Conservation (phyloP, 2,888 invertebrate species). For the Lysandra coridon region DNA sequence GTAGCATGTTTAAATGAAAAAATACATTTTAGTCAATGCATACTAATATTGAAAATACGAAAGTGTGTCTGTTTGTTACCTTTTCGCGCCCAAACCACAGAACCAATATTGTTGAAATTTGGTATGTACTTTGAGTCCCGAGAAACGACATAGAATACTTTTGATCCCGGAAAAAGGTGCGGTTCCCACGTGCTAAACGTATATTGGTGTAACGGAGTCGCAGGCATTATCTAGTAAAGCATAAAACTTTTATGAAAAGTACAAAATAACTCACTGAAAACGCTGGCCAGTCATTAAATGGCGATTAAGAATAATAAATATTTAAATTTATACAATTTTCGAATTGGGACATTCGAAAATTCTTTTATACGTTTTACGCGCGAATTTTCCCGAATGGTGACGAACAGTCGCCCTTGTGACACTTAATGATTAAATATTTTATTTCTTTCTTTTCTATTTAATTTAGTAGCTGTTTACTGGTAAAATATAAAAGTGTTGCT, state of each 20-base stretch:
- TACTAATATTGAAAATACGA: too few relatives aligned
- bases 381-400: neutral
- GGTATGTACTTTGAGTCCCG: too few relatives aligned
- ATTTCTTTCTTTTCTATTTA: neutral
- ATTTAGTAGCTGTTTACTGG: neutral
- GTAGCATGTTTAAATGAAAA: too few relatives aligned
- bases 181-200: too few relatives aligned
- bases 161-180: too few relatives aligned
- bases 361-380: neutral
- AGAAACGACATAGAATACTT: too few relatives aligned
- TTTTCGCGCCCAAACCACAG: too few relatives aligned
- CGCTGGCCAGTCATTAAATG: neutral
- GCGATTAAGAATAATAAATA: conserved; percentile 23
- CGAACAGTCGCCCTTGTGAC: neutral
- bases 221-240: neutral
- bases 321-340: conserved; percentile 20
- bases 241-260: neutral
- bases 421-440: neutral
- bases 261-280: neutral
- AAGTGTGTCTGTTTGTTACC: too few relatives aligned
- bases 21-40: too few relatives aligned
- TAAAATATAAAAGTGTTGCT: neutral
- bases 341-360: conserved; percentile 1
- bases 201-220: too few relatives aligned
- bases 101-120: too few relatives aligned